phyloP scores from a whole-genome alignment of 2,113 vertebrate species.

The Arothron firmamentum region DNA sequence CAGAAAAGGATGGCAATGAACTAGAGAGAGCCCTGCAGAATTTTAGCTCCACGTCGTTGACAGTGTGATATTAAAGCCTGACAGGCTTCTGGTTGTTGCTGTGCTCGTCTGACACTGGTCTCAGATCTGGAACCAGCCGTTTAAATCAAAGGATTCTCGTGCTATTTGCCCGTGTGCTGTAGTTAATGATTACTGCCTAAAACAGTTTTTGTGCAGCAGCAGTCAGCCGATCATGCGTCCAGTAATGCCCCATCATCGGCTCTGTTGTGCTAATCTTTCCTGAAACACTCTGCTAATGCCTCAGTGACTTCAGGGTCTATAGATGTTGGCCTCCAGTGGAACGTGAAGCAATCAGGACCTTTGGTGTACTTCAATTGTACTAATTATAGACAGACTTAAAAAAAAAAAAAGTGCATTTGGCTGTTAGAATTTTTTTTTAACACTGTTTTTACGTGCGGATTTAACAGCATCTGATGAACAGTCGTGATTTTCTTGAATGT shows the following conservation, averaged over 20 bases:
- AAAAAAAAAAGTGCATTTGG: background rate
- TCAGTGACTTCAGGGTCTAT: conserved; percentile 16
- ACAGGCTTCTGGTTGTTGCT: conserved; percentile 33
- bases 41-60: conserved; percentile 41
- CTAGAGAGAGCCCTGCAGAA: background rate
- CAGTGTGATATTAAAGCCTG: conserved; percentile 46
- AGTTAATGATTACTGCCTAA: conserved; percentile 24
- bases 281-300: conserved; percentile 29
- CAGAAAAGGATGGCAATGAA: conserved; percentile 13
- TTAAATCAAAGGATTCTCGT: conserved; percentile 15
- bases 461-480: background rate
- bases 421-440: conserved; percentile 3
- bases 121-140: conserved; percentile 18
- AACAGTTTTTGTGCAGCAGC: conserved; percentile 25
- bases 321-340: conserved; percentile 18
- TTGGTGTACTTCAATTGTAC: conserved; percentile 18
- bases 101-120: conserved; percentile 44
- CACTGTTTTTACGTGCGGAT: conserved; percentile 3
- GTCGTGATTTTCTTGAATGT: background rate
- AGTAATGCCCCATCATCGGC: conserved; percentile 18
- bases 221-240: conserved; percentile 29
- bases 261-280: conserved; percentile 30
- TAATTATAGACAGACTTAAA: conserved; percentile 3
- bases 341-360: conserved; percentile 41
- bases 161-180: conserved; percentile 13